Evolutionary conservation across 2,888 invertebrate genomes (phyloP), one percentile per base, ranked within the genome.

Genomic region (Abscondita cerata): DNA sequence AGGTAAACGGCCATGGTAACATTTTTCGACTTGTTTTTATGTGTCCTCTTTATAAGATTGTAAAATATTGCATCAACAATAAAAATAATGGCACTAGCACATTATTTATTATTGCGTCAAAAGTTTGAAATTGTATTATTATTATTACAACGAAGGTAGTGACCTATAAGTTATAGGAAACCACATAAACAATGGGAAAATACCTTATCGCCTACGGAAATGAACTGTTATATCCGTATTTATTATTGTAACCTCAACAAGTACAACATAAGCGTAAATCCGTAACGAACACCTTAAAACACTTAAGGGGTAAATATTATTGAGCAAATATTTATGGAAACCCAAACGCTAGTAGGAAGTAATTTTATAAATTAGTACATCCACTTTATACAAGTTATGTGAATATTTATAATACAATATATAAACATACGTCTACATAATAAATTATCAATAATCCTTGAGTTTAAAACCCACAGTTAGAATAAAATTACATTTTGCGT

Each of bases 151-250:
- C 6, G 15, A 19, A 57, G 41, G 36, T 48, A 46, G 56, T 56
- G 40, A 46, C 38, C 47, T 55, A 47, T 25, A 25, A 25, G 25
- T 25, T 33, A 18, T 52, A 19, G 59, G 40, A 41, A 56, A 62
- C 41, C 16, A 52, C 56, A 61, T 55, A 56, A 62, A 57, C 52
- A 48, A 55, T 59, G 40, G 36, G 59, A 55, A 63, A 63, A 52
- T 46, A 59, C 63, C 44, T 59, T 63, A 63, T 63, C 63, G 41
- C 48, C 50, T 20, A 55, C 63, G 59, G 59, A 63, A 59, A 58
- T 56, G 34, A 58, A 47, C 40, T 51, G 25, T 36, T 57, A 62
- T 58, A 54, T 62, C 62, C 62, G 54, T 52, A 44, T 62, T 63
- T 63, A 55, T 63, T 63, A 47, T 63, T 59, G 20, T 56, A 59